A percentile compares a stretch with the other conserved stretches of the same genome.
Conservation (phyloP, 1,140 invertebrate species). For the Heliconius himera region DNA sequence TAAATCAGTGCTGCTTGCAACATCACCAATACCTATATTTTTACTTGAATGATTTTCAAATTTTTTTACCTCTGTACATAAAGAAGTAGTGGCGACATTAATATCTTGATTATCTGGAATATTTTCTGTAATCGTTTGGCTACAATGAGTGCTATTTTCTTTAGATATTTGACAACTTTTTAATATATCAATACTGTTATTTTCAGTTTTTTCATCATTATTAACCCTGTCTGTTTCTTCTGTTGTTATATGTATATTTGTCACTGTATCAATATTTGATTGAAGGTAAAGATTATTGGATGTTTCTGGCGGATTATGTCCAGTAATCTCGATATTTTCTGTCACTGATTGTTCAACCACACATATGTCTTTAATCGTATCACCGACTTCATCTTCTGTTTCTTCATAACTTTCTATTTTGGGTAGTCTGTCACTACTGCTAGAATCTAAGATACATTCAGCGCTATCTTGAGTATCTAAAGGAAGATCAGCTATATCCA, state of each 20-base stretch:
- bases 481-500: constrained; percentile 73
- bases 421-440: constrained; percentile 55
- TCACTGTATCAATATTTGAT: background rate
- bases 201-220: background rate
- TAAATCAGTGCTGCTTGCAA: background rate
- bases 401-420: constrained; percentile 60
- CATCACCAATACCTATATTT: background rate
- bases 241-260: background rate
- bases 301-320: background rate
- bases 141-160: background rate
- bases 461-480: constrained; percentile 63
- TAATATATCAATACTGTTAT: background rate
- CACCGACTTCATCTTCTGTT: constrained; percentile 64
- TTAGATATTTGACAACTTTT: background rate
- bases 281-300: background rate
- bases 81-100: background rate
- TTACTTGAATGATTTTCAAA: background rate
- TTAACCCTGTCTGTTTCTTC: background rate
- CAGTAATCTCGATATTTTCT: constrained; percentile 1
- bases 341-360: constrained; percentile 38
- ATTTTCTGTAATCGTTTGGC: background rate
- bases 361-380: constrained; percentile 59
- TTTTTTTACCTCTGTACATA: background rate
- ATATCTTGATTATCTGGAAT: background rate
- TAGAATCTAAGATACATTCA: constrained; percentile 55